Conservation (phyloP, 1,140 invertebrate species). For the Bombus superbus region DNA sequence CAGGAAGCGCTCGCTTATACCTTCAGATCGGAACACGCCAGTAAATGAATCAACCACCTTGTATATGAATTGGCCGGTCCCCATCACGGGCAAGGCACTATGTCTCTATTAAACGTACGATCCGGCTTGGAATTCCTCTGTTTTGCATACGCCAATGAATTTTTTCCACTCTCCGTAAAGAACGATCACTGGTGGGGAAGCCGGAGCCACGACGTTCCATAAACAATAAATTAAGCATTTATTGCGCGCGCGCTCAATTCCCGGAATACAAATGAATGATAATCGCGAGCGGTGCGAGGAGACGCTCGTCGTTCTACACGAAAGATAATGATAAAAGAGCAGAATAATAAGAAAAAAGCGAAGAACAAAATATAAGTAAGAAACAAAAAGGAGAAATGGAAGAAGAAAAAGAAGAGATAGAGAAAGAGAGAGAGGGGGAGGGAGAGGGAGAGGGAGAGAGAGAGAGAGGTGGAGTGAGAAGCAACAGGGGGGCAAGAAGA, state of each 20-base stretch:
- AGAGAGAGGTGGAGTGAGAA: not conserved
- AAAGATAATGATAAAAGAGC: not conserved
- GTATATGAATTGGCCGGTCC: slow-evolving; percentile 24
- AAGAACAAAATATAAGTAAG: not conserved
- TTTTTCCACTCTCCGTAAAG: slow-evolving; percentile 5
- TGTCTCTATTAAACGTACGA: slow-evolving; percentile 19
- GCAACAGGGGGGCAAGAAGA: not conserved
- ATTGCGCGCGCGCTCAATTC: slow-evolving; percentile 27
- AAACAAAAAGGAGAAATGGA: not conserved
- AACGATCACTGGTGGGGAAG: not conserved
- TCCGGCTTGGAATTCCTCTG: not conserved
- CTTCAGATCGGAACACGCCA: not conserved
- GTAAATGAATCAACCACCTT: slow-evolving; percentile 26
- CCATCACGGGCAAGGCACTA: not conserved
- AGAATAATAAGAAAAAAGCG: not conserved
- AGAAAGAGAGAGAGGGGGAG: too few species aligned
- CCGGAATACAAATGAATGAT: slow-evolving; percentile 45
- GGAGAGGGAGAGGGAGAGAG: too few species aligned
- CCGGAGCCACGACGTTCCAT: not conserved
- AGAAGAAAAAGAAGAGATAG: too few species aligned
- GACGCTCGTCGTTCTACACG: not conserved
- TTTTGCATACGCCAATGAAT: slow-evolving; percentile 13
- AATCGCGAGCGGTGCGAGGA: slow-evolving; percentile 13
- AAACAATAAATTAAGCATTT: slow-evolving; percentile 46
- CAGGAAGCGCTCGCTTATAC: not conserved